Conservation (phyloP, 2,888 invertebrate genomes). For the Lasioglossum pauxillum region DNA sequence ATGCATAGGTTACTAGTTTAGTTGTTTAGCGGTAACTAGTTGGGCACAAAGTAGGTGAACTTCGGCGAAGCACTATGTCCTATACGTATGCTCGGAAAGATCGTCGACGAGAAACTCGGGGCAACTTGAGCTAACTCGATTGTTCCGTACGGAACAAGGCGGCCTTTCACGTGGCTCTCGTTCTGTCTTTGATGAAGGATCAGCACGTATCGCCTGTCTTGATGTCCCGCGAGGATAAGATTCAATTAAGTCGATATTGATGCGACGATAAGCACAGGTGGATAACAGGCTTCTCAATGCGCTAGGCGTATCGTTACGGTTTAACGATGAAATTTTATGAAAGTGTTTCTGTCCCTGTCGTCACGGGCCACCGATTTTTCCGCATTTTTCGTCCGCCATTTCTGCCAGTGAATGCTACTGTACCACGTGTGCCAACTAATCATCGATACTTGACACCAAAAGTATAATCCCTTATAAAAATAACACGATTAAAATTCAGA, state of each 20-base stretch:
- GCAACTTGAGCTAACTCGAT: constrained; percentile 73
- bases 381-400: neutral
- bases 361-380: neutral
- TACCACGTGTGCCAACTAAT: neutral
- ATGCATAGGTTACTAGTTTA: neutral
- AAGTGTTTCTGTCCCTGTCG: neutral
- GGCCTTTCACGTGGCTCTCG: constrained; percentile 71
- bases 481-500: too few relatives aligned
- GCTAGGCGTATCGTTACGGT: constrained; percentile 20
- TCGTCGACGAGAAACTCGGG: constrained; percentile 52
- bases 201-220: constrained; percentile 57
- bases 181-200: constrained; percentile 65
- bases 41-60: constrained; percentile 24
- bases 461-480: neutral
- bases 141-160: constrained; percentile 74
- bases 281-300: constrained; percentile 19
- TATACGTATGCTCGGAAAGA: constrained; percentile 53
- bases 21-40: neutral
- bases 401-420: neutral
- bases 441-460: neutral
- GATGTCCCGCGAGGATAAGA: constrained; percentile 62
- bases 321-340: constrained; percentile 28
- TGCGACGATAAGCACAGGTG: constrained; percentile 42
- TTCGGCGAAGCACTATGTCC: constrained; percentile 7
- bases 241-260: constrained; percentile 65